Percentiles rank a stretch among this genome's conserved stretches.
Evolutionary conservation across 1,140 invertebrate species (phyloP).

Genomic region (Orius insidiosus): DNA sequence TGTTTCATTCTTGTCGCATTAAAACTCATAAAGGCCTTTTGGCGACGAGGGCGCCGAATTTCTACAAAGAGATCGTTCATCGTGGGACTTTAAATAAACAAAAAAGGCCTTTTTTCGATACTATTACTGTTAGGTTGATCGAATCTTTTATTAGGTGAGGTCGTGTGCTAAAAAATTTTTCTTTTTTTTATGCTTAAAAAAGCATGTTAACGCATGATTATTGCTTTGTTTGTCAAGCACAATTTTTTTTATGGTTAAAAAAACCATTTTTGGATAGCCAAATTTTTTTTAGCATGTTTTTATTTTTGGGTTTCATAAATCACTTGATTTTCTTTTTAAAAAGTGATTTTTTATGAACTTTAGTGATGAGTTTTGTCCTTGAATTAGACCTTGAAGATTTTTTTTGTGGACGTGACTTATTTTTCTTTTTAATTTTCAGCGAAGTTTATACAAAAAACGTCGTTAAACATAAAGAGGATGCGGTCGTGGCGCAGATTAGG

Average conservation of each 20-base stretch:
- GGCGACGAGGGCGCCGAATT: slow-evolving; percentile 26
- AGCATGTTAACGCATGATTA: too few relatives aligned
- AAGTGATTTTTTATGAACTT: too few relatives aligned
- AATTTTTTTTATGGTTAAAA: background rate
- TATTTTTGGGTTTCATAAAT: background rate
- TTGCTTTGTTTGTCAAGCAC: background rate
- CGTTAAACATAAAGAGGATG: slow-evolving; percentile 17
- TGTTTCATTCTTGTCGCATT: slow-evolving; percentile 27
- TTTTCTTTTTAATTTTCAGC: too few relatives aligned
- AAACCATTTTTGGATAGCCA: too few relatives aligned
- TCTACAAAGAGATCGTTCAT: slow-evolving; percentile 22
- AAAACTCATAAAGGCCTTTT: slow-evolving; percentile 28
- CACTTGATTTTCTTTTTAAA: background rate
- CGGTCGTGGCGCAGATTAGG: slow-evolving; percentile 16
- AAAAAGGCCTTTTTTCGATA: slow-evolving; percentile 24
- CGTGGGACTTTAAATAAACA: slow-evolving; percentile 16
- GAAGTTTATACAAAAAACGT: slow-evolving; percentile 18
- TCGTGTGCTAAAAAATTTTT: background rate
- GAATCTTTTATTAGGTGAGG: slow-evolving; percentile 26
- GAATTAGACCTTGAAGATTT: background rate
- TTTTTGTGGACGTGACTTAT: slow-evolving; percentile 10
- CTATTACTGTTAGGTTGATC: slow-evolving; percentile 24
- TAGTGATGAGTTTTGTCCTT: background rate
- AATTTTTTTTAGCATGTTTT: too few relatives aligned
- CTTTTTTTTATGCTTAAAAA: too few relatives aligned